phyloP scores from a whole-genome alignment of 2,888 invertebrate species.

The Autographa pulchrina region DNA sequence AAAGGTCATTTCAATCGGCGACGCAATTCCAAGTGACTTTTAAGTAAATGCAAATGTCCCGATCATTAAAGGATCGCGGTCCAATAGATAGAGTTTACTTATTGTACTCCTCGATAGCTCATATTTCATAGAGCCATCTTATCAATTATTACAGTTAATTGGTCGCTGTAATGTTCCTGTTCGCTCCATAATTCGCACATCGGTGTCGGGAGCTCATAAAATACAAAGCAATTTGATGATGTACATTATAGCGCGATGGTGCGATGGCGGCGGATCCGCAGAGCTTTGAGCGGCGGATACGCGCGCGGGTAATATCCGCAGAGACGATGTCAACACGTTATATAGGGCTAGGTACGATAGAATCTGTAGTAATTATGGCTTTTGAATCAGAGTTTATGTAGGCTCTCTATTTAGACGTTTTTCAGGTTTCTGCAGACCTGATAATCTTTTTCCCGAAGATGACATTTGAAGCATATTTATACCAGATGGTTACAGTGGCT shows the following conservation, averaged over 20 bases:
- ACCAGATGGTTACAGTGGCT: too few species aligned
- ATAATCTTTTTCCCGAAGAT: too few species aligned
- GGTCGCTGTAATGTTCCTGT: neutral
- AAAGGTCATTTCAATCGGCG: neutral
- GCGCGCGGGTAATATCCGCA: slow-evolving; percentile 18
- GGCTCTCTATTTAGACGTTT: too few species aligned
- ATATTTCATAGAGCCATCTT: too few species aligned
- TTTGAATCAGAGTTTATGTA: neutral
- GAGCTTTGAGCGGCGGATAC: slow-evolving; percentile 1
- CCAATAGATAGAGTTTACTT: neutral
- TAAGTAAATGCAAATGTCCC: neutral
- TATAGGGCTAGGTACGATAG: neutral
- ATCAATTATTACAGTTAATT: neutral
- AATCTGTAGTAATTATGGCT: neutral
- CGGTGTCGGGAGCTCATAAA: slow-evolving; percentile 9
- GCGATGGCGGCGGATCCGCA: neutral
- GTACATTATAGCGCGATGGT: neutral
- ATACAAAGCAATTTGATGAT: neutral
- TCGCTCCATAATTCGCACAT: neutral
- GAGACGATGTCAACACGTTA: slow-evolving; percentile 13
- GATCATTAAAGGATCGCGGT: neutral
- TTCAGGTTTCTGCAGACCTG: too few species aligned
- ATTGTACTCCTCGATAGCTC: neutral
- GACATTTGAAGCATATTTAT: too few species aligned
- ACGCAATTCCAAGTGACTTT: neutral